phyloP scores from a whole-genome alignment of 2,113 vertebrate species.

The Mormoops blainvillei region DNA sequence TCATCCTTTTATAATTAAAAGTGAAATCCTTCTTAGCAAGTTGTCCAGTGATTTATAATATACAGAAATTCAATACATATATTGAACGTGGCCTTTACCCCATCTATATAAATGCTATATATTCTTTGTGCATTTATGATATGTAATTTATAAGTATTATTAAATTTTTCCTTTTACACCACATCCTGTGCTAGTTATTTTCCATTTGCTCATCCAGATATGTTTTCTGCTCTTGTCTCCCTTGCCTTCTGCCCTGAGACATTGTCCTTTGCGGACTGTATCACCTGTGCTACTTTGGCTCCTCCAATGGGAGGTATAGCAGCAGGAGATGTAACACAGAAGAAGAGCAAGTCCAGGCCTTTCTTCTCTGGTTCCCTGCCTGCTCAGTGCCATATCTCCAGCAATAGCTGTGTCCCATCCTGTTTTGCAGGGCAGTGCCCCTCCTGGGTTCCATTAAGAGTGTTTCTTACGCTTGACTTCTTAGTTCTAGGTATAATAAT shows the following conservation, averaged over 20 bases:
- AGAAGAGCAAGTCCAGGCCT: not conserved
- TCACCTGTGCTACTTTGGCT: not conserved
- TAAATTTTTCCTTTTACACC: not conserved
- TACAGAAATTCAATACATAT: not conserved
- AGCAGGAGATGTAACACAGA: not conserved
- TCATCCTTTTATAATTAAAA: not conserved
- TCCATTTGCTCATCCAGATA: not conserved
- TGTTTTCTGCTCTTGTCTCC: not conserved
- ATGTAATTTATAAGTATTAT: not conserved
- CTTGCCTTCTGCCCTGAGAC: not conserved
- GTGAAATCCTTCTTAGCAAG: not conserved
- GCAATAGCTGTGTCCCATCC: not conserved
- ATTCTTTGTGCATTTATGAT: not conserved
- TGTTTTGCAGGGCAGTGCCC: not conserved
- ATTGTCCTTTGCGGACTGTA: not conserved
- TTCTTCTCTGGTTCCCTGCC: not conserved
- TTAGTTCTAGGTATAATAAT: not conserved
- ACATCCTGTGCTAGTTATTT: not conserved
- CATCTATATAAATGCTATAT: not conserved
- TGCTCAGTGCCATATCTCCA: not conserved
- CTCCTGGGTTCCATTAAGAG: not conserved
- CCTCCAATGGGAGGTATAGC: not conserved
- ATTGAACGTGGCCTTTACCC: not conserved
- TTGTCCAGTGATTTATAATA: not conserved
- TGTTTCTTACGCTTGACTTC: not conserved